Base-by-base conservation (phyloP, 2,113 vertebrate genomes). In the Trachemys scripta region DNA sequence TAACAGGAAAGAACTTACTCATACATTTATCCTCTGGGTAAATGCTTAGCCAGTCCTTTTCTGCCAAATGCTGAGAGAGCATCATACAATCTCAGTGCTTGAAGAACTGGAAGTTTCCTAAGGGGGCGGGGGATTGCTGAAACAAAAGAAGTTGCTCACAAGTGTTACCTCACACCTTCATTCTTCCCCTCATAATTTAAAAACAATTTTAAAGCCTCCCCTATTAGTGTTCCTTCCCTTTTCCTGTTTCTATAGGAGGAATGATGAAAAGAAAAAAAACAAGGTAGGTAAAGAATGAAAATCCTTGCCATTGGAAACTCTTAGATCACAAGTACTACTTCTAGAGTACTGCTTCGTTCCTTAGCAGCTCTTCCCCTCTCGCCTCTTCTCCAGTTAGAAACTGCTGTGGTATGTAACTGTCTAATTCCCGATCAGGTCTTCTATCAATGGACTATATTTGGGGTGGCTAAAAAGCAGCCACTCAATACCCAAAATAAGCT, bases 21-120 rank as follows among this genome's bases (percentile, higher is more conserved):
- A 57, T 62, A 62, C 57, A 62, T 27, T 29, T 57, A 25, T 62
- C 27, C 72, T 42, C 49, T 16, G 50, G 5, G 59, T n/a, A 72
- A 72, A 72, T n/a, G 65, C 29, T 78, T 50, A 53, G n/a, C 29
- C 62, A 45, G 10, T 1, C 11, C 9, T 51, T 53, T 17, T 38
- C 76, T 42, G 11, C 84, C 19, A 83, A 10, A 13, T 2, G 86
- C 14, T 38, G 88, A 27, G 38, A 72, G 5, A 29, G 57, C 22
- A n/a, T 0, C 31, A 10, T 8, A 31, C 42, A 85, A 76, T 12
- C 47, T 80, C 4, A 0, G 19, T 47, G 87, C 29, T 24, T 65
- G 4, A 72, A 72, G 17, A 72, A n/a, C 65, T 72, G 11, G 27
- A 62, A 59, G 25, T 59, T 59, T 2, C 81, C 1, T 1, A 0